phyloP scores from a whole-genome alignment of 1,140 invertebrate genomes.

The Drosophila repletoides region DNA sequence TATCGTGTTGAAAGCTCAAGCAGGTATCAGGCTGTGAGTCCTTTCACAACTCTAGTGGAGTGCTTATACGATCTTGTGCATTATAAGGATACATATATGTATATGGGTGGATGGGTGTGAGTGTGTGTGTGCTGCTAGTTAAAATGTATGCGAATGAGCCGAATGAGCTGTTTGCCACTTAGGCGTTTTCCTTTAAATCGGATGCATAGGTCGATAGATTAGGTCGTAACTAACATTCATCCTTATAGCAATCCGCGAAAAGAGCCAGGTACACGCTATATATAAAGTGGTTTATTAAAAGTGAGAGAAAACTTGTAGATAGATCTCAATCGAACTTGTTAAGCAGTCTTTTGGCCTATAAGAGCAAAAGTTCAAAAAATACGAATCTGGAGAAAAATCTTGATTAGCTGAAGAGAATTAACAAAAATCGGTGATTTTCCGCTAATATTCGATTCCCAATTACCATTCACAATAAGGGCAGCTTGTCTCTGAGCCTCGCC shows the following conservation, averaged over 20 bases:
- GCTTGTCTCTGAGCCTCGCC: conserved; percentile 88
- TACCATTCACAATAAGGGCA: conserved; percentile 88
- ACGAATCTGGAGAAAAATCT: neutral
- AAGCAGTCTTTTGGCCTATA: conserved; percentile 43
- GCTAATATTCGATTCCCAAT: conserved; percentile 19
- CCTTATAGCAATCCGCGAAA: neutral
- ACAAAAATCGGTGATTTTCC: conserved; percentile 17
- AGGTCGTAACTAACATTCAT: conserved; percentile 54
- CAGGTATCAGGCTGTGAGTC: conserved; percentile 52
- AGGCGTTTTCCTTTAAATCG: conserved; percentile 8
- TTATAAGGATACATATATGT: conserved; percentile 26
- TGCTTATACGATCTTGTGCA: conserved; percentile 20
- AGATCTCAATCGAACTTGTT: conserved; percentile 40
- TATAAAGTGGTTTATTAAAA: conserved; percentile 33
- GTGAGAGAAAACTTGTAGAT: conserved; percentile 10
- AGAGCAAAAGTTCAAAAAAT: conserved; percentile 38
- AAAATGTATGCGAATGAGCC: conserved; percentile 50
- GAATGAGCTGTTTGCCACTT: conserved; percentile 66
- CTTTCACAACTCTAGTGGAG: neutral
- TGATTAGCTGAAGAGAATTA: conserved; percentile 17
- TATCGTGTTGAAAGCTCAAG: conserved; percentile 13
- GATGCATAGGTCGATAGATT: conserved; percentile 42
- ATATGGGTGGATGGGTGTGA: conserved; percentile 27
- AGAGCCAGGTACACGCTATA: conserved; percentile 1
- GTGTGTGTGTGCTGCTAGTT: conserved; percentile 45